Conservation (phyloP, 2,888 invertebrate species). For the Harpalus rubripes region DNA sequence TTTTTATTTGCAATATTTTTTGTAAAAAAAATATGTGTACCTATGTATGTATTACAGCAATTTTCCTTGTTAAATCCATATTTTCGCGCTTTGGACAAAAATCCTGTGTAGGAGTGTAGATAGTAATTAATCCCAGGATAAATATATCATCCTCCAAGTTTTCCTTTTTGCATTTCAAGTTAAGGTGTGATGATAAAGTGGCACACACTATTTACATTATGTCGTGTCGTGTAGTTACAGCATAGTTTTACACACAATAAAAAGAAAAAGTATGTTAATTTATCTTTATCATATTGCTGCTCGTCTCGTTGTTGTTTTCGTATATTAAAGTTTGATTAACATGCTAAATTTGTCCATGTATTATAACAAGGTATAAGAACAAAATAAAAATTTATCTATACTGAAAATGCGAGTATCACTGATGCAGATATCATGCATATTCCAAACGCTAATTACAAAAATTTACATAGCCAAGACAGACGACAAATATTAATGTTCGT, state of each 20-base stretch:
- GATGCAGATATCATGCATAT: no score
- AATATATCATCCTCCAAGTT: background rate
- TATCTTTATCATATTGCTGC: background rate
- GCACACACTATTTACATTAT: background rate
- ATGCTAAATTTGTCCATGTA: no score
- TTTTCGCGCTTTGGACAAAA: background rate
- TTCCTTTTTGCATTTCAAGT: background rate
- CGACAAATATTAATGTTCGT: no score
- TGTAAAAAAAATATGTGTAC: no score
- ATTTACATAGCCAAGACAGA: no score
- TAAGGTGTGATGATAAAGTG: background rate
- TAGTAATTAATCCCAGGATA: background rate
- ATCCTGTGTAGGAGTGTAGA: background rate
- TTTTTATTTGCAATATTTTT: no score
- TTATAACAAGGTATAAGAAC: no score
- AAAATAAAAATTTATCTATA: no score
- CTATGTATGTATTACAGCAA: no score
- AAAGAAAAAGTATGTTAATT: background rate
- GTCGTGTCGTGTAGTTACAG: background rate
- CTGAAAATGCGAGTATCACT: no score
- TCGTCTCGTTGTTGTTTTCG: background rate
- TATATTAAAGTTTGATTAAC: background rate
- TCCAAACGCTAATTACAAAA: no score
- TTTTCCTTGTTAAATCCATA: no score
- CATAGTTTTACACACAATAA: background rate